Evolutionary conservation across 2,797 vertebrate genomes (phyloP).

Genomic region (Threskiornis aethiopicus): DNA sequence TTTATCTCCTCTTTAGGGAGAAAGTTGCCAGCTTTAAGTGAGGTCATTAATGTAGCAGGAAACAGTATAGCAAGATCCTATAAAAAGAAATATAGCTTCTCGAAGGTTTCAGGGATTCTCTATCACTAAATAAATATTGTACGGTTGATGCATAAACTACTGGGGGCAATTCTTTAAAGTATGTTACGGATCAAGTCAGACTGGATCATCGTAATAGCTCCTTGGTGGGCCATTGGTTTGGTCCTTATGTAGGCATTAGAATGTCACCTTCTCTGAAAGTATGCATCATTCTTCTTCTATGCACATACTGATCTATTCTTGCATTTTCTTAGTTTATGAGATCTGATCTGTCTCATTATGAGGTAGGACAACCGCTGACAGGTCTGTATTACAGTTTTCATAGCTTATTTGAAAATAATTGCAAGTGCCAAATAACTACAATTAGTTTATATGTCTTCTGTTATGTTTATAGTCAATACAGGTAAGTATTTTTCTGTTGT

Average conservation of each 20-base stretch:
- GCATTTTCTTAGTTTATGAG: background rate
- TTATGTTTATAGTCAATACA: background rate
- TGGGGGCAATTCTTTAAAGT: background rate
- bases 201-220: background rate
- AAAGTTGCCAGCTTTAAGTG: background rate
- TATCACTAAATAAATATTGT: conserved; percentile 19
- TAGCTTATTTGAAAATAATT: background rate
- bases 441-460: background rate
- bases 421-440: background rate
- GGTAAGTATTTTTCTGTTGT: background rate
- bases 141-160: background rate
- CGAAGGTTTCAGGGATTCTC: background rate
- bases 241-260: background rate
- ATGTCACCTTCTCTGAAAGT: background rate
- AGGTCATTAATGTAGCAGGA: background rate
- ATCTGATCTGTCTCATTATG: background rate
- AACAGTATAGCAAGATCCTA: background rate
- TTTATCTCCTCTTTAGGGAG: background rate
- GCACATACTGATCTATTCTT: background rate
- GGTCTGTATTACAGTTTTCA: background rate
- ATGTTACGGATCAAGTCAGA: background rate
- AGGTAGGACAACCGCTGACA: background rate
- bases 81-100: background rate
- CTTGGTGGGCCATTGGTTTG: conserved; percentile 1
- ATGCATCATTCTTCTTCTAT: background rate